These are phyloP conservation scores for Ramphastos sulfuratus DNA, from an alignment of 2,113 vertebrate genomes.

Conservation along the genomic window DNA sequence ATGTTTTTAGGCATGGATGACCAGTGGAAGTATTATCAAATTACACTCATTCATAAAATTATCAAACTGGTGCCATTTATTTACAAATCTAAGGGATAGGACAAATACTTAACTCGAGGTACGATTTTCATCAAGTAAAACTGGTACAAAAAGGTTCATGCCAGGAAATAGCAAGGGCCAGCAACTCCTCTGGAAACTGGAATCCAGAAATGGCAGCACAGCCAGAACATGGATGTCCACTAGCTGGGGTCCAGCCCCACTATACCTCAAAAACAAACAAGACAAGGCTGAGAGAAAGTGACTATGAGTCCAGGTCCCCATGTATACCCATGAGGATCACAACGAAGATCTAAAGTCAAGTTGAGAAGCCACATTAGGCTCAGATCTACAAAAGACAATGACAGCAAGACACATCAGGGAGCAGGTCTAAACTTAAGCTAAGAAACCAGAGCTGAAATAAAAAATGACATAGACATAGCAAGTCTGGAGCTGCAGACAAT, in stretches of 20 bases:
- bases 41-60: background rate
- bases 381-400: fast-evolving
- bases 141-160: background rate
- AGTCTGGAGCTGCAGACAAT: fast-evolving
- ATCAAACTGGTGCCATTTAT: background rate
- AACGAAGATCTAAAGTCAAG: fast-evolving
- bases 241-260: background rate
- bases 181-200: too few species aligned
- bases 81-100: fast-evolving
- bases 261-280: background rate
- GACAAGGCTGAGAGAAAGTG: fast-evolving
- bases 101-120: background rate
- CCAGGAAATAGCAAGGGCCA: background rate
- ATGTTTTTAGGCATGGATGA: background rate
- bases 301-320: fast-evolving
- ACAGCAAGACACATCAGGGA: fast-evolving
- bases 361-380: fast-evolving
- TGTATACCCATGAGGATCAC: fast-evolving
- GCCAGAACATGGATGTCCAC: background rate
- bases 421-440: fast-evolving
- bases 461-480: fast-evolving
- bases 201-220: background rate
- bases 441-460: fast-evolving
- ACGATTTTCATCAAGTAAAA: background rate
- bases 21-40: background rate